Evolutionary conservation across 1,140 invertebrate species (phyloP).

Genomic region (Venustaconcha ellipsiformis): DNA sequence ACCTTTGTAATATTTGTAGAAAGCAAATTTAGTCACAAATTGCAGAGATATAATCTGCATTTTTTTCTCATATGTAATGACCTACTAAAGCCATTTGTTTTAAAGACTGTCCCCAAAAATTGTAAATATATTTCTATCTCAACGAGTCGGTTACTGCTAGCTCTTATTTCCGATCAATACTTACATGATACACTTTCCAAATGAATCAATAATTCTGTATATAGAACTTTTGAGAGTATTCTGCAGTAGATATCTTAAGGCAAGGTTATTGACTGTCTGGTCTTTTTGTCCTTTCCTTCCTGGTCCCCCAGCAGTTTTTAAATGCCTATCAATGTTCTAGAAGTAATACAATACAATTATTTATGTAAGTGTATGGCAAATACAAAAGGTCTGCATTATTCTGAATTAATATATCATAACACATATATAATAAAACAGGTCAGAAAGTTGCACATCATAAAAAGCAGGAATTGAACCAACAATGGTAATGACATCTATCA

Average conservation of each 20-base stretch:
- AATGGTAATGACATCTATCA: too few species aligned
- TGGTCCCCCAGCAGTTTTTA: slow-evolving; percentile 48
- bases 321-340: slow-evolving; percentile 59
- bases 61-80: background rate
- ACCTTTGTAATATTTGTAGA: background rate
- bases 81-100: background rate
- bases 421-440: background rate
- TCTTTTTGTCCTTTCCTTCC: slow-evolving; percentile 30
- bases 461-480: too few species aligned
- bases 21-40: background rate
- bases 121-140: background rate
- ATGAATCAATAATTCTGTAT: slow-evolving; percentile 54
- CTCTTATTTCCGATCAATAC: slow-evolving; percentile 15
- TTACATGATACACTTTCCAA: slow-evolving; percentile 55
- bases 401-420: background rate
- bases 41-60: background rate
- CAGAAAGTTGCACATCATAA: background rate
- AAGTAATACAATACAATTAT: slow-evolving; percentile 4
- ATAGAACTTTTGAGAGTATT: slow-evolving; percentile 49
- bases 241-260: slow-evolving; percentile 46
- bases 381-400: background rate
- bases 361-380: background rate
- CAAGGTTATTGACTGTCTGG: slow-evolving; percentile 19
- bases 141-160: too few species aligned
- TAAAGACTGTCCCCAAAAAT: background rate